These are phyloP conservation scores for Drosophila neocordata DNA, from an alignment of 1,140 invertebrate genomes.

Conservation along the genomic window DNA sequence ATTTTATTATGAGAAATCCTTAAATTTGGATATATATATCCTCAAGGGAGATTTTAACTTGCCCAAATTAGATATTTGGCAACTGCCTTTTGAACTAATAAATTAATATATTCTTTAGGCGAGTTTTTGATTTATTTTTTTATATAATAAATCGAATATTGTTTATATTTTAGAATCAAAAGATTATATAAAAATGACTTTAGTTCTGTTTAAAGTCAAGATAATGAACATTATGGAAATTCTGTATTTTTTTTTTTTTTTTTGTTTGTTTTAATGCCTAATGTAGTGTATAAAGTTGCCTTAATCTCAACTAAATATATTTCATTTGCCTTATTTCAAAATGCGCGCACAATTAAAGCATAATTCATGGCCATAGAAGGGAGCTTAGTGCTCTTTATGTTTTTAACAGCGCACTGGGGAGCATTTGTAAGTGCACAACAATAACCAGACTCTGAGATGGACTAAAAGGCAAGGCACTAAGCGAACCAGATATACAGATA, in stretches of 20 bases:
- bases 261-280: neutral
- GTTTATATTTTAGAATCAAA: too few relatives aligned
- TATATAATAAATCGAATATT: too few relatives aligned
- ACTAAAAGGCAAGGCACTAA: slow-evolving; percentile 23
- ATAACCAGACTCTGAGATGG: slow-evolving; percentile 23
- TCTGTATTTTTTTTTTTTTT: neutral
- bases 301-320: slow-evolving; percentile 15
- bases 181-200: too few relatives aligned
- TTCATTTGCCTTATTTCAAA: slow-evolving; percentile 52
- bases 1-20: neutral
- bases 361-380: slow-evolving; percentile 69
- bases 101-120: too few relatives aligned
- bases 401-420: slow-evolving; percentile 70
- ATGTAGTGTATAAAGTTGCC: slow-evolving; percentile 7
- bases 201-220: neutral
- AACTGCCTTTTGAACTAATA: too few relatives aligned
- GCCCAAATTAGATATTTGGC: too few relatives aligned
- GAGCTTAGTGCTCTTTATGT: slow-evolving; percentile 77
- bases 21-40: neutral
- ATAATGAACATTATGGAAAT: neutral
- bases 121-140: too few relatives aligned
- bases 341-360: slow-evolving; percentile 72
- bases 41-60: too few relatives aligned
- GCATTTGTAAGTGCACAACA: slow-evolving; percentile 66
- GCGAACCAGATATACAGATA: slow-evolving; percentile 6